These are phyloP conservation scores for Saimiri boliviensis DNA, from an alignment of 2,113 vertebrate species.

Conservation along the genomic window DNA sequence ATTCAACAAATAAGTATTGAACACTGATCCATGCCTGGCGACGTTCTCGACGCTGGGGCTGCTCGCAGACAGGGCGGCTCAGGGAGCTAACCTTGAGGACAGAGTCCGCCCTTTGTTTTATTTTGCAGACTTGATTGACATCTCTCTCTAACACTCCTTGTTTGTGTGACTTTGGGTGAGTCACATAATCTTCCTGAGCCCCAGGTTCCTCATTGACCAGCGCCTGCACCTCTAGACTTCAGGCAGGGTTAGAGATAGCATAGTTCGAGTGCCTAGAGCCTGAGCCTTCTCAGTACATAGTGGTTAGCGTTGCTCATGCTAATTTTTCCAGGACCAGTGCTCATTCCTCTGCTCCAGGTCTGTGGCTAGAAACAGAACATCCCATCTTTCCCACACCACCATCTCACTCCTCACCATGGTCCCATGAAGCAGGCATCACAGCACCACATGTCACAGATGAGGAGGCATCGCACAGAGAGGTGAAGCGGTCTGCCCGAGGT, in stretches of 20 bases:
- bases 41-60: no score
- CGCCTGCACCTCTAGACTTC: accelerated
- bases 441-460: not conserved
- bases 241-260: not conserved
- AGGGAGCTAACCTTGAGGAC: no score
- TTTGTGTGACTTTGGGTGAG: not conserved
- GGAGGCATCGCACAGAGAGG: not conserved
- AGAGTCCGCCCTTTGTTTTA: not conserved
- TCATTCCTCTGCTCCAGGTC: not conserved
- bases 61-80: not conserved
- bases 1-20: not conserved
- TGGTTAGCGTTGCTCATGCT: not conserved
- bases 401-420: not conserved
- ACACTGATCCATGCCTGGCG: accelerated
- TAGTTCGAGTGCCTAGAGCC: not conserved
- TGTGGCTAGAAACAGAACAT: not conserved
- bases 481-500: not conserved
- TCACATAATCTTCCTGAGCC: not conserved
- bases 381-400: not conserved
- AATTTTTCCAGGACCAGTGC: not conserved
- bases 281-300: accelerated
- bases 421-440: not conserved
- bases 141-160: not conserved
- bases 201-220: accelerated
- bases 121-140: not conserved